Evolutionary conservation across 92 coral and sea anemone genomes (phyloP).

Genomic region (Epizoanthus illoricatus): DNA sequence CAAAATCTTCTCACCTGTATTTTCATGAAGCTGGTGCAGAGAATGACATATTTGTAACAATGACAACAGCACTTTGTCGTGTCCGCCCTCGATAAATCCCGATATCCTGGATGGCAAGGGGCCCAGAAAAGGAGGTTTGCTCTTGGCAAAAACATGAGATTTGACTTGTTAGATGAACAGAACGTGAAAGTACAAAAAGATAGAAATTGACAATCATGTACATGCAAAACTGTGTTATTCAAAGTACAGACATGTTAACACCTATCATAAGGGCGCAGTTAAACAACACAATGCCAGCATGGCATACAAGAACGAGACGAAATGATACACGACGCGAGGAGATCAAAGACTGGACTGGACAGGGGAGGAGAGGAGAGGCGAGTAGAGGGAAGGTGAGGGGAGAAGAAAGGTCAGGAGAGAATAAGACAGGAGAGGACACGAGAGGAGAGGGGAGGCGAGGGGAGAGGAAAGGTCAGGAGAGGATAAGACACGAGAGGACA

Average conservation of each 20-base stretch:
- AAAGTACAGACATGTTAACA: no score
- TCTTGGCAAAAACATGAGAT: constrained; percentile 39
- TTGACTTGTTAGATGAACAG: no score
- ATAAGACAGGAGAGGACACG: background rate
- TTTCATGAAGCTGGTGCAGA: constrained; percentile 58
- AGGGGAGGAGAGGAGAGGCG: no score
- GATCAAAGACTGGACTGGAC: no score
- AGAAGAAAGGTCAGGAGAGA: background rate
- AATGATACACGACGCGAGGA: no score
- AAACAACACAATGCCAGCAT: no score
- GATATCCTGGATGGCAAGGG: constrained; percentile 83
- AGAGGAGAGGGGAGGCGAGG: no score
- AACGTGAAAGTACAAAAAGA: background rate
- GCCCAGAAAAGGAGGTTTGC: constrained; percentile 66
- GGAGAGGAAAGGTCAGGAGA: no score
- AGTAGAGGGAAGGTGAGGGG: no score
- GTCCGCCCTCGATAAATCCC: constrained; percentile 62
- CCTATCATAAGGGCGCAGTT: no score
- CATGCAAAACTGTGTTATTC: background rate
- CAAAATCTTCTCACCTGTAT: constrained; percentile 54
- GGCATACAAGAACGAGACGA: no score
- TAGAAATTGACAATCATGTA: background rate
- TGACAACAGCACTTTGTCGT: constrained; percentile 62
- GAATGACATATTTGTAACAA: constrained; percentile 66
- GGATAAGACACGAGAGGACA: background rate